phyloP scores from a whole-genome alignment of 1,140 invertebrate genomes.

The Antheraea pernyi region DNA sequence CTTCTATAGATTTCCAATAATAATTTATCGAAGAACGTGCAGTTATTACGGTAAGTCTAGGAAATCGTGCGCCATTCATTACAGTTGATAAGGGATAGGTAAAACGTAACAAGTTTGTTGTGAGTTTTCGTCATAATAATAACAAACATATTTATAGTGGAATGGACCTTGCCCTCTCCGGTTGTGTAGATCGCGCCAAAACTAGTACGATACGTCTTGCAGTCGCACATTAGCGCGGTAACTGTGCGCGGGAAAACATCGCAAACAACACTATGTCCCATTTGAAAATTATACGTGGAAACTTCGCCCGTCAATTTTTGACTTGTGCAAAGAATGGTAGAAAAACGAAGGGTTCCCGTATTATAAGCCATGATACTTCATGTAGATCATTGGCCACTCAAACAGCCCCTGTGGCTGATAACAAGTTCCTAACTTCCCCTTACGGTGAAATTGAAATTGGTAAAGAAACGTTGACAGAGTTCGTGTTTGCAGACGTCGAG shows the following conservation, averaged over 20 bases:
- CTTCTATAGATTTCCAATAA: too few relatives aligned
- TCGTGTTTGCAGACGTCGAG: conserved; percentile 76
- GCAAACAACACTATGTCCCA: conserved; percentile 56
- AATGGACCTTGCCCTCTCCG: conserved; percentile 64
- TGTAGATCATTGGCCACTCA: conserved; percentile 52
- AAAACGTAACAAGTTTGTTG: conserved; percentile 21
- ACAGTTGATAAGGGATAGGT: conserved; percentile 1
- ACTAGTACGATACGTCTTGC: conserved; percentile 24
- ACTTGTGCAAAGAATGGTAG: conserved; percentile 44
- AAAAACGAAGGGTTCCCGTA: conserved; percentile 34
- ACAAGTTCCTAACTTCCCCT: conserved; percentile 67
- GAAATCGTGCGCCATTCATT: background rate
- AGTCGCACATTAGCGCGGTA: conserved; percentile 49
- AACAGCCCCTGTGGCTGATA: conserved; percentile 53
- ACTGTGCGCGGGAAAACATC: conserved; percentile 53
- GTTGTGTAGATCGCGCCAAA: conserved; percentile 50
- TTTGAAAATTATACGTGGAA: conserved; percentile 70
- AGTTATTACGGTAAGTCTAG: background rate
- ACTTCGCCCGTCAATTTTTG: conserved; percentile 55
- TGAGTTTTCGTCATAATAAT: conserved; percentile 24
- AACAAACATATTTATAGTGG: conserved; percentile 32
- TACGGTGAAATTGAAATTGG: conserved; percentile 75
- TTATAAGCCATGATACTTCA: conserved; percentile 19
- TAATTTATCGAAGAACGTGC: background rate
- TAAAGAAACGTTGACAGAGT: conserved; percentile 76